Percentiles rank a stretch among this genome's conserved stretches.
Evolutionary conservation across 2,888 invertebrate species (phyloP).

Genomic region (Agonopterix arenella): DNA sequence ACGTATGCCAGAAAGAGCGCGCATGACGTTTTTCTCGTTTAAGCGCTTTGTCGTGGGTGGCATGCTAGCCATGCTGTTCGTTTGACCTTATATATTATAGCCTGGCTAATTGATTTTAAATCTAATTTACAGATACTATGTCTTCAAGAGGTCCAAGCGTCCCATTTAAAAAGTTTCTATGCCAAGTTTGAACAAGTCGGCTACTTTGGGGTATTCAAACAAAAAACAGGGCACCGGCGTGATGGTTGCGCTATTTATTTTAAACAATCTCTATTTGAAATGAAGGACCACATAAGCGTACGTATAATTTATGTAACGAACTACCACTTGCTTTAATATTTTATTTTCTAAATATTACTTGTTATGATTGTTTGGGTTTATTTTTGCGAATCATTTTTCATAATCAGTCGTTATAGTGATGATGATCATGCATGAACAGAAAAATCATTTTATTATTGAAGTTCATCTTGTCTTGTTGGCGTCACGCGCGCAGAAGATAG

Average conservation of each 20-base stretch:
- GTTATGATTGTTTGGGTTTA: too few relatives aligned
- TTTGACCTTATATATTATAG: too few relatives aligned
- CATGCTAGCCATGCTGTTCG: too few relatives aligned
- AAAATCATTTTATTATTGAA: not conserved
- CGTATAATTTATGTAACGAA: slow-evolving; percentile 55
- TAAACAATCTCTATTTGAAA: slow-evolving; percentile 79
- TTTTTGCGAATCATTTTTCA: too few relatives aligned
- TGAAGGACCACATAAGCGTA: slow-evolving; percentile 81
- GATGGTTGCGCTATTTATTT: slow-evolving; percentile 97
- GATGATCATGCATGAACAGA: not conserved
- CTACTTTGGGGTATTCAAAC: slow-evolving; percentile 87
- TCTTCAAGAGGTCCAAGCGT: slow-evolving; percentile 92
- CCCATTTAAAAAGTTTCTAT: slow-evolving; percentile 82
- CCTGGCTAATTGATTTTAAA: not conserved
- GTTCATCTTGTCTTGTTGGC: too few relatives aligned
- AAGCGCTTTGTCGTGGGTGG: too few relatives aligned
- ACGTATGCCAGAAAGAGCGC: too few relatives aligned
- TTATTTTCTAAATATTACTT: too few relatives aligned
- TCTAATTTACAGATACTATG: slow-evolving; percentile 82
- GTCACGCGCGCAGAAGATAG: too few relatives aligned
- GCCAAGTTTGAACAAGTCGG: slow-evolving; percentile 75
- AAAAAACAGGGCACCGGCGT: slow-evolving; percentile 85
- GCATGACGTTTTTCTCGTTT: too few relatives aligned
- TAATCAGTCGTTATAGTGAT: too few relatives aligned
- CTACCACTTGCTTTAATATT: not conserved